Percentiles rank a stretch among this genome's conserved stretches.
Conservation (phyloP, 2,888 invertebrate genomes). For the Drosophila paucipuncta region DNA sequence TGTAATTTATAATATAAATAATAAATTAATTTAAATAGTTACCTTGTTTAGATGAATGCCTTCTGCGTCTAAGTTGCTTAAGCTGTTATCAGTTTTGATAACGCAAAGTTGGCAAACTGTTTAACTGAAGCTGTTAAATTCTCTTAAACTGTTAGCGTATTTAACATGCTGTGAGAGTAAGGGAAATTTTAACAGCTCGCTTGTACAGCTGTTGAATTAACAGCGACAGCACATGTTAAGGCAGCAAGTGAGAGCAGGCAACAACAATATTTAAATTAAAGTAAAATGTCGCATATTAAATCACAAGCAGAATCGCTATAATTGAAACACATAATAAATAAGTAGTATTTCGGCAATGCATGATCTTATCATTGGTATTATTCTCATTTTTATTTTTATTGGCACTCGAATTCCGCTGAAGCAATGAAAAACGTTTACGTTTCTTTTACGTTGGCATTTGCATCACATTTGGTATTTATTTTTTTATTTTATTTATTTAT, state of each 20-base stretch:
- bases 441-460: constrained; percentile 73
- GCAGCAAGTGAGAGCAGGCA: constrained; percentile 1
- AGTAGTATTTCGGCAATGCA: constrained; percentile 13
- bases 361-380: constrained; percentile 54
- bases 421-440: constrained; percentile 75
- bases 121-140: constrained; percentile 18
- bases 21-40: background rate
- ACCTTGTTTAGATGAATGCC: constrained; percentile 13
- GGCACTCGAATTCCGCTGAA: constrained; percentile 61
- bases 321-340: constrained; percentile 45
- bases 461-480: constrained; percentile 52
- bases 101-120: constrained; percentile 26
- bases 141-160: constrained; percentile 62
- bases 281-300: constrained; percentile 22
- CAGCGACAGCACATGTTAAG: constrained; percentile 3
- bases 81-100: constrained; percentile 50
- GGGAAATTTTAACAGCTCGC: constrained; percentile 61
- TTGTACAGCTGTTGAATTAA: background rate
- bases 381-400: constrained; percentile 76
- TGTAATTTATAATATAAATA: background rate
- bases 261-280: constrained; percentile 32
- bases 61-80: constrained; percentile 8
- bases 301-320: constrained; percentile 27
- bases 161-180: background rate
- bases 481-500: constrained; percentile 22